Conservation (phyloP, 2,113 vertebrate species). For the Electrona antarctica region DNA sequence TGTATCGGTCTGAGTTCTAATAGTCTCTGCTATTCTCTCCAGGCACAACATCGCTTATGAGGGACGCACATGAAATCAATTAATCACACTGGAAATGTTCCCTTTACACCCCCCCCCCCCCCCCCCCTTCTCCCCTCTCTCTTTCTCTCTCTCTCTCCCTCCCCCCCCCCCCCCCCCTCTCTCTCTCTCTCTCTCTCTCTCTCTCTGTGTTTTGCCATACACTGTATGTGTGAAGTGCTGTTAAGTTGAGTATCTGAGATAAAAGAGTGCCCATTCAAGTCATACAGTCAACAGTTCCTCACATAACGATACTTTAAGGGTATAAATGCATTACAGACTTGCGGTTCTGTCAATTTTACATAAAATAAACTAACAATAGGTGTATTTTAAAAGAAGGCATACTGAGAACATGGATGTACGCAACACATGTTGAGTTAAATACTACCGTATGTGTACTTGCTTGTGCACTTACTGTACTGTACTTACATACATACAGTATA, state of each 20-base stretch:
- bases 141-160: slow-evolving; percentile 26
- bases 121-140: background rate
- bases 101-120: background rate
- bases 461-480: too few species aligned
- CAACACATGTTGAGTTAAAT: too few species aligned
- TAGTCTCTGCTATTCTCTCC: slow-evolving; percentile 82
- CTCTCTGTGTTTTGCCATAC: slow-evolving; percentile 44
- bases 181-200: slow-evolving; percentile 22
- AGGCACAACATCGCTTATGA: slow-evolving; percentile 89
- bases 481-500: too few species aligned
- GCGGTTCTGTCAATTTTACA: too few species aligned
- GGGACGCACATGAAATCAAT: slow-evolving; percentile 84
- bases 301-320: too few species aligned
- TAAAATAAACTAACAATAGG: too few species aligned
- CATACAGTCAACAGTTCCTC: too few species aligned
- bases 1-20: slow-evolving; percentile 86
- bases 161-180: slow-evolving; percentile 24
- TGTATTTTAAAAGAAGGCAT: too few species aligned
- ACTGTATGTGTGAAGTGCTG: background rate
- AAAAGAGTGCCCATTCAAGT: slow-evolving; percentile 40
- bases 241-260: too few species aligned
- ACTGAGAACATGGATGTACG: too few species aligned
- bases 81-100: slow-evolving; percentile 80
- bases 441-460: too few species aligned
- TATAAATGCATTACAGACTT: too few species aligned